phyloP scores from a whole-genome alignment of 1,140 invertebrate genomes.

The Drosophila obscura region DNA sequence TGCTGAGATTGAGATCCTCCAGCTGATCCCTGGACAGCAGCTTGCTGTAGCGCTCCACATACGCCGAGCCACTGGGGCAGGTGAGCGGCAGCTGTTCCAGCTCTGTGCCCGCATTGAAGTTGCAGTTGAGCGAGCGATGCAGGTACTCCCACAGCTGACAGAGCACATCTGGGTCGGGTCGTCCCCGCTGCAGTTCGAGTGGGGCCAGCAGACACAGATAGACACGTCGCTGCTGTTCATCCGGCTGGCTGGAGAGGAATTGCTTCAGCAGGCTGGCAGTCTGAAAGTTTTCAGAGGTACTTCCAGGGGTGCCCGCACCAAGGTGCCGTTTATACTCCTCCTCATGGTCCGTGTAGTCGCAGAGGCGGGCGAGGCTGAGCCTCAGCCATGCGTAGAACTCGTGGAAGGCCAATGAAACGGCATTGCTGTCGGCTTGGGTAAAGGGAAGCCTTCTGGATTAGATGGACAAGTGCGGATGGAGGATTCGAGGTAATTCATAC shows the following conservation, averaged over 20 bases:
- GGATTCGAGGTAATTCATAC: constrained; percentile 4
- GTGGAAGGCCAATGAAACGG: constrained; percentile 23
- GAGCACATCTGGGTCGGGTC: constrained; percentile 60
- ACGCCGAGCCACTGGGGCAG: constrained; percentile 62
- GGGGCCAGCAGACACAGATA: constrained; percentile 65
- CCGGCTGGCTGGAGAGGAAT: constrained; percentile 66
- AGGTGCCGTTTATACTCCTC: neutral
- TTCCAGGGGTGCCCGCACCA: neutral
- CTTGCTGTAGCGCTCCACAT: constrained; percentile 66
- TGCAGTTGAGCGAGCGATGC: constrained; percentile 75
- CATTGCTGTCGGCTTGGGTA: constrained; percentile 14
- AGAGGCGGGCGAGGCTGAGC: constrained; percentile 43
- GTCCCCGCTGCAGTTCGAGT: constrained; percentile 58
- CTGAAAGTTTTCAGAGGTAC: constrained; percentile 13
- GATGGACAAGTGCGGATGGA: no score
- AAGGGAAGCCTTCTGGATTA: neutral
- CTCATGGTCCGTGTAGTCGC: no score
- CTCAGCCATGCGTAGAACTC: constrained; percentile 68
- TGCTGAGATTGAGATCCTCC: constrained; percentile 73
- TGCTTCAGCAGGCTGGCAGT: constrained; percentile 41
- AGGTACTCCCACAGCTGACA: constrained; percentile 79
- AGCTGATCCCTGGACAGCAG: constrained; percentile 45
- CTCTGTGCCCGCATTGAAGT: constrained; percentile 44
- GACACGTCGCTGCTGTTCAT: constrained; percentile 73
- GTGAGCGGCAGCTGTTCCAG: constrained; percentile 61